Conservation (phyloP, 2,113 vertebrate species). For the Sitta europaea region DNA sequence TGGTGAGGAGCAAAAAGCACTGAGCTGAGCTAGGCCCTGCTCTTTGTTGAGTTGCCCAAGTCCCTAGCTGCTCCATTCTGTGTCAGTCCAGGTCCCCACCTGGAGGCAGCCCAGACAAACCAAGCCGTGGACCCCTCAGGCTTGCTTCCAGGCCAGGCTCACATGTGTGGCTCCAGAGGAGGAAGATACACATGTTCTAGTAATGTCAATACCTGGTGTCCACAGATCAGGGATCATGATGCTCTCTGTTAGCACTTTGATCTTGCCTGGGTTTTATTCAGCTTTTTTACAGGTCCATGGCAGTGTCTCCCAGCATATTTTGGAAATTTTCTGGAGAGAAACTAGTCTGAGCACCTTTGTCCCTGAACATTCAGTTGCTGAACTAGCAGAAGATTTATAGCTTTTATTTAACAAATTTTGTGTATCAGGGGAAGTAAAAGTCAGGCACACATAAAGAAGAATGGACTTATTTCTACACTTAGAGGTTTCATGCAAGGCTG, state of each 20-base stretch:
- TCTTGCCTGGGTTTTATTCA: neutral
- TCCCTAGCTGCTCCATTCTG: neutral
- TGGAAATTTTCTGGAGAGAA: neutral
- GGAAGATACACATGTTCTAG: rapidly evolving
- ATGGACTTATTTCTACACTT: neutral
- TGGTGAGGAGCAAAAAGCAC: neutral
- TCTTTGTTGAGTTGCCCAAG: neutral
- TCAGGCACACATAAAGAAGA: neutral
- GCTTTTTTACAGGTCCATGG: neutral
- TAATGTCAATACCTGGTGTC: neutral
- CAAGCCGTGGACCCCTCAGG: rapidly evolving
- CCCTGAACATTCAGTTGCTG: neutral
- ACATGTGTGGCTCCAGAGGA: neutral
- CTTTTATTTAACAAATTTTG: neutral
- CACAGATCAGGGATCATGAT: neutral
- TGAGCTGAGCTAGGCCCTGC: neutral
- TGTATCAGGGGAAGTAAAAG: neutral
- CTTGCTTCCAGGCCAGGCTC: rapidly evolving
- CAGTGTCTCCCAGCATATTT: neutral
- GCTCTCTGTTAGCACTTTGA: neutral
- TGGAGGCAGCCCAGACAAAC: neutral
- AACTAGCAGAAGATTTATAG: neutral
- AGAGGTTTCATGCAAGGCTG: neutral
- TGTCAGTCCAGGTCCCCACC: neutral
- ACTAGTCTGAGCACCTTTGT: neutral